Base-by-base conservation (phyloP, 2,888 invertebrate species). In the Cataglyphis livida region DNA sequence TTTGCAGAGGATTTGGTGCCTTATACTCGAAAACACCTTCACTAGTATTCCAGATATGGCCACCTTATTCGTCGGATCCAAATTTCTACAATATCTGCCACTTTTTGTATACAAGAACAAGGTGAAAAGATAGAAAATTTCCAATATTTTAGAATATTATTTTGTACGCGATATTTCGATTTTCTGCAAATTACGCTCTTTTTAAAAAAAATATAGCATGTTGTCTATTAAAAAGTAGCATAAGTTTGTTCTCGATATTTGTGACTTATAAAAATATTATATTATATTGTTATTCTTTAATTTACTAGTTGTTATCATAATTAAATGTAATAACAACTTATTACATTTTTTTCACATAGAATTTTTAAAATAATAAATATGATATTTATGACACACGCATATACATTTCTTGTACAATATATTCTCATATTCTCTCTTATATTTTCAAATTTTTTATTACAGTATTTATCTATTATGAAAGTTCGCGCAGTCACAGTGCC, bases 1-100 rank as follows among this genome's bases (percentile, higher is more conserved):
- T 94, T 95, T 96, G 57, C 96, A 96, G 90, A 97, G 97, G 95
- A 96, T 99, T 85, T 97, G 98, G 96, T 98, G 98, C 89, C 95
- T 98, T 85, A 96, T 99, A 88, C 96, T 99, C 25, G 99, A 99
- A 95, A 99, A 99, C 94, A 99, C 99, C 3, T 99, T 99, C 93
- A 98, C 98, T 5, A 98, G 98, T 94, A 98, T 99, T 94, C 98
- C 98, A 48, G 98, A 98, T 87, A 98, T 99, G 97, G 98, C 98
- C 25, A 96, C 96, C 90, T 96, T 97, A 85, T 95, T 99, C 89
- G 96, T 99, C 88, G 97, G 97, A 93, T 96, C 97, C 95, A 96
- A 95, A 91, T 95, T 97, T 89, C 93, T 98, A 82, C 95, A 96
- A 86, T 97, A 97, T 95, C 95, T 99, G 89, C 99, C 99, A 84